These are phyloP conservation scores for Aphaenogaster ashmeadi DNA, from an alignment of 1,140 invertebrate genomes.

Conservation along the genomic window DNA sequence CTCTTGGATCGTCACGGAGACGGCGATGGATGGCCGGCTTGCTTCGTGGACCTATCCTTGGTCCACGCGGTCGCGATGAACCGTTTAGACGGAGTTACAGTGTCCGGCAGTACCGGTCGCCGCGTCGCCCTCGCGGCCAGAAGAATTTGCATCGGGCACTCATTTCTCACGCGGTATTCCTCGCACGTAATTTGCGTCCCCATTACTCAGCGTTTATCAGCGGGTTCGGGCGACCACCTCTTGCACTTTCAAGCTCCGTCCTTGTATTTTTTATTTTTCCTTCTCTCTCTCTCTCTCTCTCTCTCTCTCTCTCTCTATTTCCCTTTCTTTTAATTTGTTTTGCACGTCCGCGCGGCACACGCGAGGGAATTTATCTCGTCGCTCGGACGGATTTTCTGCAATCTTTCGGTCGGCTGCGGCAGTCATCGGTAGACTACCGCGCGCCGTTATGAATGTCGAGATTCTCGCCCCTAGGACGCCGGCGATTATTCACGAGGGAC, in stretches of 20 bases:
- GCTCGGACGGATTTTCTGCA: constrained; percentile 51
- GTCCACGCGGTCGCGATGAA: constrained; percentile 7
- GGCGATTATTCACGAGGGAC: constrained; percentile 47
- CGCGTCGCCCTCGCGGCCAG: constrained; percentile 27
- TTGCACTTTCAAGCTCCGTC: not conserved
- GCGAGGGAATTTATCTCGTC: constrained; percentile 63
- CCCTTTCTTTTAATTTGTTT: constrained; percentile 50
- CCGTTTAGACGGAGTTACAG: constrained; percentile 18
- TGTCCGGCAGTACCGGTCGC: constrained; percentile 13
- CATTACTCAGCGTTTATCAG: constrained; percentile 77
- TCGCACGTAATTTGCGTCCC: constrained; percentile 68
- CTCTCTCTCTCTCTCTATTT: not conserved
- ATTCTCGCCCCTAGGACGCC: constrained; percentile 9
- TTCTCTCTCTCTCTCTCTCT: not conserved
- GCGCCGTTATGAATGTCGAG: constrained; percentile 31
- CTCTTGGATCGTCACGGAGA: not conserved
- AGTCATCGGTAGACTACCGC: constrained; percentile 25
- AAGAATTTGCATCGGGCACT: constrained; percentile 63
- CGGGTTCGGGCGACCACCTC: constrained; percentile 43
- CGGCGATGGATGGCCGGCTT: not conserved
- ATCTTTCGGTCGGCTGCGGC: constrained; percentile 40
- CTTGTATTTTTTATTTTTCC: not conserved
- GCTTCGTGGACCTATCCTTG: not conserved
- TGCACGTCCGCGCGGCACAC: constrained; percentile 47
- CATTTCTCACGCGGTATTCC: constrained; percentile 65